These are phyloP conservation scores for Sogatella furcifera DNA, from an alignment of 1,140 invertebrate species.

Conservation along the genomic window DNA sequence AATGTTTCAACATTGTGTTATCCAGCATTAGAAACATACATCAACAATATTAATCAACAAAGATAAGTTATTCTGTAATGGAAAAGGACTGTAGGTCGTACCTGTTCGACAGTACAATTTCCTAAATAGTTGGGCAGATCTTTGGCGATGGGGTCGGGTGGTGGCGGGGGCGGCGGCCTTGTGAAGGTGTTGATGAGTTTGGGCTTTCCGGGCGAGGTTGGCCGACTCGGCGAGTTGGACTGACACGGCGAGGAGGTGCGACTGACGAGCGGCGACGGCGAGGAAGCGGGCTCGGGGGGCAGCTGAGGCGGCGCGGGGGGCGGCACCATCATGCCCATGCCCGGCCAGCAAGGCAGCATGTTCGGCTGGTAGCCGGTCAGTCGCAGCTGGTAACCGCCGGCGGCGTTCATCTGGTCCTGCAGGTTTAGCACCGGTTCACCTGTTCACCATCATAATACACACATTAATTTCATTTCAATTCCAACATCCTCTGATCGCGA, in stretches of 20 bases:
- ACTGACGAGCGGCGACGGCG: slow-evolving; percentile 36
- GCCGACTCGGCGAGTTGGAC: slow-evolving; percentile 34
- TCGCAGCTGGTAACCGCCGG: neutral
- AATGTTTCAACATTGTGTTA: too few species aligned
- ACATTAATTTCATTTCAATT: too few species aligned
- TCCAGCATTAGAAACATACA: too few species aligned
- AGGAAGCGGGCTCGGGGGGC: slow-evolving; percentile 26
- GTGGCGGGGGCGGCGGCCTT: slow-evolving; percentile 12
- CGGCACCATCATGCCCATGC: slow-evolving; percentile 29
- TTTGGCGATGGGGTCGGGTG: slow-evolving; percentile 35
- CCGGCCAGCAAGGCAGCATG: slow-evolving; percentile 15
- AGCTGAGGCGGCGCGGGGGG: slow-evolving; percentile 5
- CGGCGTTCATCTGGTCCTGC: neutral
- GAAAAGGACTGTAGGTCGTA: neutral
- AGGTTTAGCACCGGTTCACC: slow-evolving; percentile 13
- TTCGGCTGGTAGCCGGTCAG: neutral
- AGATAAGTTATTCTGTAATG: neutral
- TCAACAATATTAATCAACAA: neutral
- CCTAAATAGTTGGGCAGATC: slow-evolving; percentile 37
- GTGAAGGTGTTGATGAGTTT: slow-evolving; percentile 13
- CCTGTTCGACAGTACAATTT: slow-evolving; percentile 6
- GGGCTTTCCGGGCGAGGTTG: slow-evolving; percentile 32
- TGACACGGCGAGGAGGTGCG: slow-evolving; percentile 38
- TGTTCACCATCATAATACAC: neutral
- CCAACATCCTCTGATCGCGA: too few species aligned